Conservation (phyloP, 1,140 invertebrate species). For the Subanguina moxae region DNA sequence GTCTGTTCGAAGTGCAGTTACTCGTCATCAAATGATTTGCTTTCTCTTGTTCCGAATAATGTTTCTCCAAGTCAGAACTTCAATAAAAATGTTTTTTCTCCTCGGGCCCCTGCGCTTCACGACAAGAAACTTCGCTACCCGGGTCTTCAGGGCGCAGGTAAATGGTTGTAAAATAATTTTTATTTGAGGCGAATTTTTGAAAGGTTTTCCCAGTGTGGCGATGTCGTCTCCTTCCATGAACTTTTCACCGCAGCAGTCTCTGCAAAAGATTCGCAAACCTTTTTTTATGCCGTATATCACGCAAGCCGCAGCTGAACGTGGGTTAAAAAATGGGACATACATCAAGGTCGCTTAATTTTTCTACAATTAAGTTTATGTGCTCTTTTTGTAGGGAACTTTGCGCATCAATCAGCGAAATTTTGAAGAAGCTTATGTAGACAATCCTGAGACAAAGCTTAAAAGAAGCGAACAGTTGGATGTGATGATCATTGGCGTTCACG, state of each 20-base stretch:
- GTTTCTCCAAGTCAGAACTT: neutral
- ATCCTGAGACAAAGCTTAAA: conserved; percentile 15
- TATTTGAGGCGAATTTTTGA: neutral
- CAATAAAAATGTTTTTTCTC: neutral
- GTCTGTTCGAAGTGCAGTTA: neutral
- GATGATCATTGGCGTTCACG: conserved; percentile 37
- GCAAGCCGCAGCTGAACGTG: neutral
- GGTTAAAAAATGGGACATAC: conserved; percentile 2
- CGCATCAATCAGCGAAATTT: conserved; percentile 47
- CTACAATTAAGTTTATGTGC: conserved; percentile 11
- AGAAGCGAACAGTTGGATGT: conserved; percentile 28
- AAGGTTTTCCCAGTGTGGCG: neutral
- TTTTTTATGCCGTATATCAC: conserved; percentile 6
- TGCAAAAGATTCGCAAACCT: conserved; percentile 6
- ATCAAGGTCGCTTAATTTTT: neutral
- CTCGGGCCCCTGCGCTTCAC: neutral
- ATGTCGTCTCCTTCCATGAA: neutral
- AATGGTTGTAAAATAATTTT: neutral
- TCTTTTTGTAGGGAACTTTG: conserved; percentile 27
- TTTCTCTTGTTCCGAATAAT: neutral
- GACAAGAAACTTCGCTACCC: neutral
- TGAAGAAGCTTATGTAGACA: conserved; percentile 42
- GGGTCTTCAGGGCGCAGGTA: neutral
- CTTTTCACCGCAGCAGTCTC: neutral
- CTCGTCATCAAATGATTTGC: neutral